These are phyloP conservation scores for Lasiurus borealis DNA, from an alignment of 2,113 vertebrate genomes.

Conservation along the genomic window DNA sequence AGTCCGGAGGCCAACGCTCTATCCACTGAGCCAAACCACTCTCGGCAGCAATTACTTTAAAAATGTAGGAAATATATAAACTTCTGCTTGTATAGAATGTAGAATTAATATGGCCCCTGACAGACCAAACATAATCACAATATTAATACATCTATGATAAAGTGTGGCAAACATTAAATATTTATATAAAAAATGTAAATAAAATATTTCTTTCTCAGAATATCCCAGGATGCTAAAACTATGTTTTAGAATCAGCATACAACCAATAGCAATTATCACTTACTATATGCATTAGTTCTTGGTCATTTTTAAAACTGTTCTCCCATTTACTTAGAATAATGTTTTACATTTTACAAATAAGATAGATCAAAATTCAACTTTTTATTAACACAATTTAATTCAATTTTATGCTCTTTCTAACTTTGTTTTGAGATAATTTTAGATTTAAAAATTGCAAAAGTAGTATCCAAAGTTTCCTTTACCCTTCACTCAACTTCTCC, in stretches of 20 bases:
- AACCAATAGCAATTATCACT: neutral
- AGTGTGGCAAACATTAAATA: neutral
- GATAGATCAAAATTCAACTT: neutral
- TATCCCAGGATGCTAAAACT: constrained; percentile 16
- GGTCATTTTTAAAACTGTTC: neutral
- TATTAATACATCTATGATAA: neutral
- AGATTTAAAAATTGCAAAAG: neutral
- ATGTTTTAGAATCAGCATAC: neutral
- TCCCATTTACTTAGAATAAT: neutral
- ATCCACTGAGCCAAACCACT: too few relatives aligned
- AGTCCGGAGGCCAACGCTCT: too few relatives aligned
- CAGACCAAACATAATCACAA: neutral
- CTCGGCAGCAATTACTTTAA: too few relatives aligned
- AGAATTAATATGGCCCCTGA: neutral
- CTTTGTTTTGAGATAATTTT: constrained; percentile 53
- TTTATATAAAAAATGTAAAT: neutral
- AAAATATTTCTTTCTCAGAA: neutral
- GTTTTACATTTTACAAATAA: constrained; percentile 33
- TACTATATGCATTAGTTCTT: neutral
- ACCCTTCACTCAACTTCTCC: neutral
- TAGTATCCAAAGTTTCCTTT: neutral
- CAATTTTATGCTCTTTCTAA: neutral
- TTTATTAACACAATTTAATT: neutral
- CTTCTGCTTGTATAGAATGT: neutral
- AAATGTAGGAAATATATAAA: neutral